Conservation (phyloP, 1,140 invertebrate genomes). For the Leptinotarsa lineolata region DNA sequence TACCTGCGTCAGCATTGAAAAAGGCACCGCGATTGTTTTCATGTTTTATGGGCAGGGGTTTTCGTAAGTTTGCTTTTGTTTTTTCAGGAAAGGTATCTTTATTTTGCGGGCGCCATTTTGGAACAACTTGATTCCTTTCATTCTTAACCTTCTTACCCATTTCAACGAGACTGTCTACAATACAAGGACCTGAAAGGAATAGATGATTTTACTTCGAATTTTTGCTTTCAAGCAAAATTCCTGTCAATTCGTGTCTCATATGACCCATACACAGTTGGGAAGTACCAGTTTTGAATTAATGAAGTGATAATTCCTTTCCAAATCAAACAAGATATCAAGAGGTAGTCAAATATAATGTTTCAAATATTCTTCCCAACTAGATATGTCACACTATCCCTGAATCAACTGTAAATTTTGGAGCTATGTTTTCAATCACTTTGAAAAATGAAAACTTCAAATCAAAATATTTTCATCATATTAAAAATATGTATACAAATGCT, state of each 20-base stretch:
- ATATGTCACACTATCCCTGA: not conserved
- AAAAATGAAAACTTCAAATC: no score
- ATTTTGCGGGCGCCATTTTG: conserved; percentile 8
- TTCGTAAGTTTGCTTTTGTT: not conserved
- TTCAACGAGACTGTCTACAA: no score
- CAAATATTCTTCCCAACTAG: not conserved
- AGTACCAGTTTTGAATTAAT: not conserved
- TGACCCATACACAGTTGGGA: no score
- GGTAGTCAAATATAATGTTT: not conserved
- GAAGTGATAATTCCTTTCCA: not conserved
- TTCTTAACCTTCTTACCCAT: no score
- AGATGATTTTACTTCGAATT: not conserved
- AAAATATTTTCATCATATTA: no score
- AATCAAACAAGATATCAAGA: no score
- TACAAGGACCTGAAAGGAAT: not conserved
- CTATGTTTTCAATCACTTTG: not conserved
- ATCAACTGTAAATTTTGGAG: not conserved
- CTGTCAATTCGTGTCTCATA: no score
- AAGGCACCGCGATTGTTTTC: conserved; percentile 7
- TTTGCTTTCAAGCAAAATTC: no score
- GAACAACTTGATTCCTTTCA: conserved; percentile 26
- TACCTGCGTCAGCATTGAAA: not conserved
- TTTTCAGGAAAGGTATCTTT: conserved; percentile 35
- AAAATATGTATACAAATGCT: no score
- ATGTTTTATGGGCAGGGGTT: conserved; percentile 8